A percentile compares a stretch with the other conserved stretches of the same genome.
Conservation (phyloP, 1,140 invertebrate genomes). For the Solen grandis region DNA sequence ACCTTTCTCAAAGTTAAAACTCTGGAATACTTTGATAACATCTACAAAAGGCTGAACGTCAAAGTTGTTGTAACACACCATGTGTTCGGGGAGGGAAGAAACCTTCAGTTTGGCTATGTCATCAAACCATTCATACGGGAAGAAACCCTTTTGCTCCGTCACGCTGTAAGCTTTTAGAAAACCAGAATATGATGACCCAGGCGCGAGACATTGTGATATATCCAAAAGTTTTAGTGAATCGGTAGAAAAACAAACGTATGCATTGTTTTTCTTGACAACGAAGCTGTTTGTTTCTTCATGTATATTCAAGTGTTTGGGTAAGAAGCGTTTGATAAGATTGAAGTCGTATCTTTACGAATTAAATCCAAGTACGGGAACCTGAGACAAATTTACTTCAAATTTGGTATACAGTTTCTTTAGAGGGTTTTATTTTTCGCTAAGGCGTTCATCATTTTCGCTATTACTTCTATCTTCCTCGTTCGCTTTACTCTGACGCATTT, state of each 20-base stretch:
- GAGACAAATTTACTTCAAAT: neutral
- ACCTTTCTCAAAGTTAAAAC: constrained; percentile 42
- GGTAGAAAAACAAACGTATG: constrained; percentile 9
- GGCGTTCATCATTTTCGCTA: neutral
- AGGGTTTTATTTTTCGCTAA: neutral
- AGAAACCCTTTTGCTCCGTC: constrained; percentile 42
- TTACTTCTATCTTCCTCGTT: neutral
- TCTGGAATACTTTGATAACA: constrained; percentile 22
- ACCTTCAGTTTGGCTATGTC: constrained; percentile 26
- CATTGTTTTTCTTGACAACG: constrained; percentile 24
- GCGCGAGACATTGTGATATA: constrained; percentile 34
- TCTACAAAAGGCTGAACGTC: constrained; percentile 43
- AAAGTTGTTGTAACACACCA: constrained; percentile 46
- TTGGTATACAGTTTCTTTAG: neutral
- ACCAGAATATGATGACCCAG: constrained; percentile 23
- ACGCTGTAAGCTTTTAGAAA: constrained; percentile 29
- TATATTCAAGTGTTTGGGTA: neutral
- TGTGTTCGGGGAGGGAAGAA: constrained; percentile 23
- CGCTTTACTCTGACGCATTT: neutral
- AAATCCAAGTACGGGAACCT: constrained; percentile 2
- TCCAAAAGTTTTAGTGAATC: constrained; percentile 45
- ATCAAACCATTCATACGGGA: constrained; percentile 59
- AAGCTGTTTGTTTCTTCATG: neutral
- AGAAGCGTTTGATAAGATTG: constrained; percentile 3
- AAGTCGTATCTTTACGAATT: constrained; percentile 10